Base-by-base conservation (phyloP, 2,888 invertebrate species). In the Carpatolechia fugitivella region DNA sequence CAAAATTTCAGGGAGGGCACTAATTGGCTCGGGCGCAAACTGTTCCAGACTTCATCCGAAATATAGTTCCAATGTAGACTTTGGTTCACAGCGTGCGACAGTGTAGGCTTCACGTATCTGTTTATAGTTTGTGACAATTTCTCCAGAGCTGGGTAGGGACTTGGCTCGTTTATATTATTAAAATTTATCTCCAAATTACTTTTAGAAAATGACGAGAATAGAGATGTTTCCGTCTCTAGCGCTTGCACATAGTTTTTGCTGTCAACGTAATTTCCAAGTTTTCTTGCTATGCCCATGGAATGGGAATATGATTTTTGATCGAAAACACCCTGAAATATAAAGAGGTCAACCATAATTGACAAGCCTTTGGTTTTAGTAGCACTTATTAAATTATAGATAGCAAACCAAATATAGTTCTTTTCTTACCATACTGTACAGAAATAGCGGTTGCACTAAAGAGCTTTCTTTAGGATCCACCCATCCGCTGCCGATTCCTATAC, bases 391-490 rank as follows among this genome's bases (percentile, higher is more conserved):
- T n/a, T n/a, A n/a, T n/a, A n/a, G n/a, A n/a, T n/a, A n/a, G n/a
- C n/a, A n/a, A n/a, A n/a, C n/a, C n/a, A n/a, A 31, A 48, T 3
- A 48, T 24, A 6, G 3, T 24, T 24, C 0, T 40, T 18, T 18
- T 16, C 72, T 63, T 68, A 87, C 89, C 77, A 78, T 75, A 46
- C 75, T 71, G 55, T 81, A 89, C 11, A 89, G 66, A 56, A 74
- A 84, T 20, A 76, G 74, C 1, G 86, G 80, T 52, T 82, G 79
- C 29, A 73, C 66, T 54, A 83, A 64, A 46, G 77, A 67, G 56
- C 86, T 87, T 62, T 85, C 85, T 59, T 75, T 84, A 0, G 89
- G 89, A 55, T 81, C 76, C 0, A 89, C 85, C 87, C 87, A 89
- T 36, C 85, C 89, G 29, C 89, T 82, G 1, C 89, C 89, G 41